Base-by-base conservation (phyloP, 2,888 invertebrate genomes). In the Melangyna quadrimaculata region DNA sequence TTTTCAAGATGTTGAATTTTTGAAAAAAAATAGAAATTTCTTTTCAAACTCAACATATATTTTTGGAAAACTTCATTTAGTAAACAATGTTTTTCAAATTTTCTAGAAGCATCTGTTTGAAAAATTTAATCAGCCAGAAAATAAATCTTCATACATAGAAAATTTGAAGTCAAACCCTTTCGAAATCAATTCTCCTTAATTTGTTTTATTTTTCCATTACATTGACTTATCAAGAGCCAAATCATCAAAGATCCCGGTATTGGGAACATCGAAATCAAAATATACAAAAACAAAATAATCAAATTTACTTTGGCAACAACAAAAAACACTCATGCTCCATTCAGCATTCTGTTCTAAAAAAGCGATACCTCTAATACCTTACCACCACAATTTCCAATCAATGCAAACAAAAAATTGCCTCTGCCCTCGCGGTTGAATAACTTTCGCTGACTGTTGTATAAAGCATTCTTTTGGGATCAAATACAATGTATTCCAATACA, bases 361-460 rank as follows among this genome's bases (percentile, higher is more conserved):
- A 17, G 5, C 35, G 19, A 7, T 32, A 19, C 0, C 1, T n/a
- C 59, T 9, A 24, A 70, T 29, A 17, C 27, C 35, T 27, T 43
- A 48, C 29, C 51, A 37, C 73, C 61, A 51, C 51, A 27, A 51
- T 9, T 14, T 29, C 37, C 61, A 73, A 63, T 73, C 61, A 63
- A 63, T 40, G 27, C 24, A 35, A n/a, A n/a, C n/a, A n/a, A n/a
- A n/a, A 35, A 19, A 19, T 24, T 37, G 48, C 61, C 37, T 27
- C 65, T 35, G 12, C 14, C 29, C 32, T 57, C 32, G 10, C 63
- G 19, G 51, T 53, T 45, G 73, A 73, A 73, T 73, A 63, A 73
- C 37, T 73, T 73, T 63, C 51, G 63, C 73, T 73, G 73, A 73
- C 61, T 19, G 10, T 55, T 19, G 10, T 55, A 55, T 71, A 59